Evolutionary conservation across 2,888 invertebrate species (phyloP), one percentile per base, ranked within the genome.

Genomic region (Eupelmus urozonus): DNA sequence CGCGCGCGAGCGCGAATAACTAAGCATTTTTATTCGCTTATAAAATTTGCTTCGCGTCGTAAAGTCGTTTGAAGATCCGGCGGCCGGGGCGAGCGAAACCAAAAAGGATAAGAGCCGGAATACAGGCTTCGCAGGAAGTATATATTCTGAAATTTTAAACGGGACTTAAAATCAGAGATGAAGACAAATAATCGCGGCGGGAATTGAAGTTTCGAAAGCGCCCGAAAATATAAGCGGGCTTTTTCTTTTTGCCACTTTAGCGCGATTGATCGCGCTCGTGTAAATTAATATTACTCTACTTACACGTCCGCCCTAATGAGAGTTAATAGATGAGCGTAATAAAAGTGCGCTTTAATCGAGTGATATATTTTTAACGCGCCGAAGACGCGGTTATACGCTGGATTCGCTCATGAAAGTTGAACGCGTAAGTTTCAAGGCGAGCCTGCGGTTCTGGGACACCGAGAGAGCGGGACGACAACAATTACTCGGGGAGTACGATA

Each of bases 21-120:
- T 55, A 63, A 55, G 42, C 29, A 42, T 72, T 63, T 62, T 66
- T 59, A 66, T 66, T 23, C 55, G n/a, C 29, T n/a, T 23, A 18
- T 25, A 27, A 57, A 18, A 25, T 74, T 59, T 45, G n/a, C 25
- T 29, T 27, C 27, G 34, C 16, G 74, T 34, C 59, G 49, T 74
- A 49, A 74, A 59, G 59, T 27, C 65, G 18, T 59, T 60, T 51
- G 51, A 53, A 62, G 23, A 5, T 11, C 11, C 34, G 18, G 20
- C 51, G 29, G 4, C n/a, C n/a, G n/a, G n/a, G n/a, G n/a, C n/a
- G n/a, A n/a, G n/a, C n/a, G 3, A 34, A 5, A 34, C 9, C 25
- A 34, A 60, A 34, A 60, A 45, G 25, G 63, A 45, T n/a, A 27
- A 63, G 45, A 63, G 27, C 34, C 34, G 9, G n/a, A 42, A 62